phyloP scores from a whole-genome alignment of 2,113 vertebrate species.

The Otus sunia region DNA sequence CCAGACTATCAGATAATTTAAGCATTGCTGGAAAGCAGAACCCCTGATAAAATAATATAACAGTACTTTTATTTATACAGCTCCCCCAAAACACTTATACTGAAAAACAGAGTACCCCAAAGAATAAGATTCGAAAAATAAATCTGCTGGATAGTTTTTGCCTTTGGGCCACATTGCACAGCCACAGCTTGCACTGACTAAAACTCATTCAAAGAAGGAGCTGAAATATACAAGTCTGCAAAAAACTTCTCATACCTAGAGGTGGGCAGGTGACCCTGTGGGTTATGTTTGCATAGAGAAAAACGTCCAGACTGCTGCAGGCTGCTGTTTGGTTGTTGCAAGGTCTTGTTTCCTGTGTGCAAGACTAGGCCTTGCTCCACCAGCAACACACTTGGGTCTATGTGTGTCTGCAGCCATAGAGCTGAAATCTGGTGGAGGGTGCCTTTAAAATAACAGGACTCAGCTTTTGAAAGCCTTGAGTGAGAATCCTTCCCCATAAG shows the following conservation, averaged over 20 bases:
- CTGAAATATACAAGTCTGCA: background rate
- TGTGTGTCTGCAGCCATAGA: fast-evolving
- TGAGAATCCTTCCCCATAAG: background rate
- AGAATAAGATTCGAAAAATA: background rate
- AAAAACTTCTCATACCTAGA: fast-evolving
- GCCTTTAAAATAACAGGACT: background rate
- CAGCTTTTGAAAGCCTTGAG: background rate
- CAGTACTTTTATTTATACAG: background rate
- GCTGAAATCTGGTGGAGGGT: background rate
- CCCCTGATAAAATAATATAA: background rate
- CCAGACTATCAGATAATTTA: background rate
- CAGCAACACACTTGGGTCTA: background rate
- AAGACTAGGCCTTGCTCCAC: background rate
- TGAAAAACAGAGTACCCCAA: background rate
- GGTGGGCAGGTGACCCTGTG: no score
- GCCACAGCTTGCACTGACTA: background rate
- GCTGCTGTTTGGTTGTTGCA: fast-evolving
- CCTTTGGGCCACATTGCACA: background rate
- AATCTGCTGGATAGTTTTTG: background rate
- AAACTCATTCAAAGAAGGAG: background rate
- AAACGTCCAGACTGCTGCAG: background rate
- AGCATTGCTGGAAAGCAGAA: background rate
- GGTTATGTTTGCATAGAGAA: fast-evolving
- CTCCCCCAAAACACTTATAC: background rate
- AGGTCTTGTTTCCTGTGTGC: background rate